Conservation (phyloP, 2,888 invertebrate species). For the Drosophila diplacantha region DNA sequence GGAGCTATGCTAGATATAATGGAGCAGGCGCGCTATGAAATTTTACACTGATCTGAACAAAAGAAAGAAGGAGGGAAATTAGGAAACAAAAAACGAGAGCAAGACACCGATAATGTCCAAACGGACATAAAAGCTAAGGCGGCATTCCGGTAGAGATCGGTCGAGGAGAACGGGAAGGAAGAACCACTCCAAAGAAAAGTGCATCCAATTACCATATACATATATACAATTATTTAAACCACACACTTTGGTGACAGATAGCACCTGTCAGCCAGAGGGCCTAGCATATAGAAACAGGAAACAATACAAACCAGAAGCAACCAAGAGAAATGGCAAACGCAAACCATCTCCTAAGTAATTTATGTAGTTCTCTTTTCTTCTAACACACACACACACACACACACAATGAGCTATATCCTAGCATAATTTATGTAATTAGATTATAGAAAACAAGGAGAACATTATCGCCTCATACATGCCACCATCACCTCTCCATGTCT, state of each 20-base stretch:
- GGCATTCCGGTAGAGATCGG: constrained; percentile 11
- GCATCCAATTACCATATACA: constrained; percentile 63
- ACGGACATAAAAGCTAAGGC: constrained; percentile 3
- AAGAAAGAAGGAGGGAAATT: constrained; percentile 3
- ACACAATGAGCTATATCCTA: constrained; percentile 52
- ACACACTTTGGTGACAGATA: constrained; percentile 24
- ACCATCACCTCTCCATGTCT: constrained; percentile 5
- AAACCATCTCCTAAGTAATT: constrained; percentile 31
- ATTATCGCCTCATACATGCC: constrained; percentile 27
- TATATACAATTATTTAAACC: constrained; percentile 36
- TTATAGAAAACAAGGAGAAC: constrained; percentile 40
- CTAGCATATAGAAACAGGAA: constrained; percentile 24
- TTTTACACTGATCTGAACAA: constrained; percentile 52
- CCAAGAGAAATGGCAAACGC: constrained; percentile 27
- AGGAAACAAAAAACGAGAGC: constrained; percentile 2
- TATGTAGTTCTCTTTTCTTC: constrained; percentile 40
- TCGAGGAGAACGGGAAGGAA: constrained; percentile 8
- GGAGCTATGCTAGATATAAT: constrained; percentile 20
- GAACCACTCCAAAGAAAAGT: constrained; percentile 65
- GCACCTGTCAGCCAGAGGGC: constrained; percentile 18
- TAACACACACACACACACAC: constrained; percentile 31
- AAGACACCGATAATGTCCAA: constrained; percentile 9
- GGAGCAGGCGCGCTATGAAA: constrained; percentile 52
- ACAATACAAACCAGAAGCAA: constrained; percentile 10
- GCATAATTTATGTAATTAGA: constrained; percentile 66